Evolutionary conservation across 2,113 vertebrate species (phyloP).

Genomic region (Neolamprologus sp.): DNA sequence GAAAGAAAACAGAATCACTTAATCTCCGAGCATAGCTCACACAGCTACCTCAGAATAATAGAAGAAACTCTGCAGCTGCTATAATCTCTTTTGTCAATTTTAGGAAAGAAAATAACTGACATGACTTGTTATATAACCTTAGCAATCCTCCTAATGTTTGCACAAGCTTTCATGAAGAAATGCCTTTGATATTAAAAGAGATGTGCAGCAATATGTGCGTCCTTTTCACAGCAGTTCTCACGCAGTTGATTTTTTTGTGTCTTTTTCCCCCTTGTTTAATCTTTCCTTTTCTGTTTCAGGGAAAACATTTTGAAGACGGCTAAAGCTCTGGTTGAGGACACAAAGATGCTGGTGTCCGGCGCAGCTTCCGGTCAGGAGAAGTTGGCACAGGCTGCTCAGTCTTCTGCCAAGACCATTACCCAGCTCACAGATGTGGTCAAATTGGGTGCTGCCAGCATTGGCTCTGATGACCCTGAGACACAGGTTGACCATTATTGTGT

Average conservation of each 20-base stretch:
- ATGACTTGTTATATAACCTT: background rate
- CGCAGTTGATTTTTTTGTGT: background rate
- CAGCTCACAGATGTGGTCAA: constrained; percentile 97
- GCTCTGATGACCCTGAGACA: constrained; percentile 91
- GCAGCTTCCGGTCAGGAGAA: constrained; percentile 93
- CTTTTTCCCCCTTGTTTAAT: background rate
- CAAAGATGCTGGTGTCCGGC: constrained; percentile 91
- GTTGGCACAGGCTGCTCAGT: constrained; percentile 91
- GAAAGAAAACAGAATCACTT: background rate
- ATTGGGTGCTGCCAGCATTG: constrained; percentile 89
- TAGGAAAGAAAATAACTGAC: background rate
- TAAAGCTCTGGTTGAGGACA: constrained; percentile 97
- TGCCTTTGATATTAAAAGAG: background rate
- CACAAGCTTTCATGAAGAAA: background rate
- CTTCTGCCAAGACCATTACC: constrained; percentile 96
- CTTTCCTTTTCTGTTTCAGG: constrained; percentile 56
- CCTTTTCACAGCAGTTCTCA: background rate
- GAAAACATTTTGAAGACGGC: constrained; percentile 98
- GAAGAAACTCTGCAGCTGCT: background rate
- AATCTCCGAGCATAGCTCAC: background rate
- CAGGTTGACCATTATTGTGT: constrained; percentile 72
- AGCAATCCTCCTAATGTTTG: background rate
- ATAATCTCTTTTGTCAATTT: background rate
- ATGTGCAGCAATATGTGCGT: background rate
- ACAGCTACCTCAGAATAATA: background rate